These are phyloP conservation scores for Drosophila greeni DNA, from an alignment of 2,888 invertebrate species.

Conservation along the genomic window DNA sequence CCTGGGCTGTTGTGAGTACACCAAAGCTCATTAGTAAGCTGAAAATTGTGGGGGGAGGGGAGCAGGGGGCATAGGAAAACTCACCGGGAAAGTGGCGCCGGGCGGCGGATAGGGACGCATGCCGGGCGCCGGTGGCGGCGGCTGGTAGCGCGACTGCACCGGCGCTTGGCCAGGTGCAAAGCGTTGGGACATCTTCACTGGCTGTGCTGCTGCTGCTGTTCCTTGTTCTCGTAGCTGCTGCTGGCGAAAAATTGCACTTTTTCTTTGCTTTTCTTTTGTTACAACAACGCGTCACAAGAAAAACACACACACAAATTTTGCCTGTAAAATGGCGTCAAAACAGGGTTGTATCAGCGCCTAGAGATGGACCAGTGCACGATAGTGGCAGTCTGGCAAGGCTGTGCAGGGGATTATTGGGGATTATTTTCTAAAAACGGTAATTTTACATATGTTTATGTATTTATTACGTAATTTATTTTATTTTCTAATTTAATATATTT, in stretches of 20 bases:
- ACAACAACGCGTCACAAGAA: slow-evolving; percentile 61
- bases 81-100: slow-evolving; percentile 86
- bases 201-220: slow-evolving; percentile 6
- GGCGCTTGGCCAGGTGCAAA: slow-evolving; percentile 76
- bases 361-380: slow-evolving; percentile 1
- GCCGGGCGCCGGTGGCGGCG: slow-evolving; percentile 75
- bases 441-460: too few species aligned
- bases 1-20: slow-evolving; percentile 80
- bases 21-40: background rate
- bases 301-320: slow-evolving; percentile 50
- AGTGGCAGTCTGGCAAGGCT: background rate
- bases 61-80: slow-evolving; percentile 45
- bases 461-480: too few species aligned
- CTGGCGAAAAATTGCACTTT: slow-evolving; percentile 2
- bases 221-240: slow-evolving; percentile 6
- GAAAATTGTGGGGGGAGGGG: background rate
- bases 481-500: too few species aligned
- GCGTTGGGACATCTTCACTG: slow-evolving; percentile 73
- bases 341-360: slow-evolving; percentile 1
- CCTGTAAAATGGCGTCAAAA: slow-evolving; percentile 65
- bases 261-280: slow-evolving; percentile 25
- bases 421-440: background rate
- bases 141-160: slow-evolving; percentile 77
- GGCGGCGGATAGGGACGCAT: slow-evolving; percentile 79
- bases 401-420: too few species aligned